Percentiles rank a stretch among this genome's conserved stretches.
Evolutionary conservation across 1,140 invertebrate species (phyloP).

Genomic region (Listronotus oregonensis): DNA sequence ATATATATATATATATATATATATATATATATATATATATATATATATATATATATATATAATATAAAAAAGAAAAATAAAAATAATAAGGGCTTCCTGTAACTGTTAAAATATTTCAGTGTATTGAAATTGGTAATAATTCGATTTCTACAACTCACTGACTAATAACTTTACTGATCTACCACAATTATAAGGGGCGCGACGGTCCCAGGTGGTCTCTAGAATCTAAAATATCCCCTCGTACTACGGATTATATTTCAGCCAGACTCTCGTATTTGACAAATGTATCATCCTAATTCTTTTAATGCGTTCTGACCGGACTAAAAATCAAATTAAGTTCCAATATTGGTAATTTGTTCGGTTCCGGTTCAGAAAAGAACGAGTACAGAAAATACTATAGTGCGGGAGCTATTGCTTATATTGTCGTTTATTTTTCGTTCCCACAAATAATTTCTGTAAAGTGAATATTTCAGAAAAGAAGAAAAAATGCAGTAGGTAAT

Average conservation of each 20-base stretch:
- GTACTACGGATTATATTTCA: constrained; percentile 3
- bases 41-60: too few relatives aligned
- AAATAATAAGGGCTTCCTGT: too few relatives aligned
- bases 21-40: too few relatives aligned
- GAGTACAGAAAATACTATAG: constrained; percentile 7
- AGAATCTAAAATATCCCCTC: constrained; percentile 26
- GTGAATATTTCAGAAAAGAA: too few relatives aligned
- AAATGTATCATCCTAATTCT: constrained; percentile 31
- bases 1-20: too few relatives aligned
- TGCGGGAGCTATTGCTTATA: not conserved
- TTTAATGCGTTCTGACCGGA: constrained; percentile 25
- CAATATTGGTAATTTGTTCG: constrained; percentile 29
- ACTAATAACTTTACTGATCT: constrained; percentile 13
- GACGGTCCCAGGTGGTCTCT: constrained; percentile 25
- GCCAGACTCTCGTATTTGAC: constrained; percentile 13
- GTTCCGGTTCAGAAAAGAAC: not conserved
- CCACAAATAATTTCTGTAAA: too few relatives aligned
- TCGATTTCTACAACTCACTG: too few relatives aligned
- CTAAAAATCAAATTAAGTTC: constrained; percentile 35
- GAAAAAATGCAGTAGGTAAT: too few relatives aligned
- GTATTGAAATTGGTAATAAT: too few relatives aligned
- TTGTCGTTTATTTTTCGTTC: too few relatives aligned
- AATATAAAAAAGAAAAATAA: too few relatives aligned
- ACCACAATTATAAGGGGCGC: constrained; percentile 8
- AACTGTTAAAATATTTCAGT: too few relatives aligned